These are phyloP conservation scores for Ptyas mucosa DNA, from an alignment of 2,113 vertebrate genomes.

Conservation along the genomic window DNA sequence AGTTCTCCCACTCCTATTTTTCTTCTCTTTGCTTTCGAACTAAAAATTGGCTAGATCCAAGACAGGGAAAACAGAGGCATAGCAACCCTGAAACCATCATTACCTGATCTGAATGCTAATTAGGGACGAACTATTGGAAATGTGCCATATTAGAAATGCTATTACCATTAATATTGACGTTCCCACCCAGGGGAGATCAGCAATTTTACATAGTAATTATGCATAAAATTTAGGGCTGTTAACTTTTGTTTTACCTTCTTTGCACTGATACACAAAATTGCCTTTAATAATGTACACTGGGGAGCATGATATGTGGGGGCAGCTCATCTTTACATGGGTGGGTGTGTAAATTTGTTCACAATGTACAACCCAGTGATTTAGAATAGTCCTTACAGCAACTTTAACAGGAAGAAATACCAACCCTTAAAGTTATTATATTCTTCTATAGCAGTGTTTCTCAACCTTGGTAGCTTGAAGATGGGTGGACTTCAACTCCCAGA, in stretches of 20 bases:
- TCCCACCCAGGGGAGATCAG: slow-evolving; percentile 59
- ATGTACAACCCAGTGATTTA: slow-evolving; percentile 46
- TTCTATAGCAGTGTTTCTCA: too few species aligned
- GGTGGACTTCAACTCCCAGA: too few species aligned
- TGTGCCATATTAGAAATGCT: slow-evolving; percentile 62
- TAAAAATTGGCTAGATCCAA: slow-evolving; percentile 20
- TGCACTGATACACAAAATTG: slow-evolving; percentile 54
- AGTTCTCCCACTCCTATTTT: background rate
- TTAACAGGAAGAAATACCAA: background rate
- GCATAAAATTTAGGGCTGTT: slow-evolving; percentile 64
- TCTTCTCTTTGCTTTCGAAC: background rate
- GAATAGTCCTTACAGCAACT: background rate
- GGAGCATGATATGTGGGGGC: too few species aligned
- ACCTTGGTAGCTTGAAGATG: too few species aligned
- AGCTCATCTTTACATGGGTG: background rate
- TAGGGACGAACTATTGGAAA: slow-evolving; percentile 66
- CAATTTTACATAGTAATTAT: slow-evolving; percentile 67
- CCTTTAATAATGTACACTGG: slow-evolving; percentile 40
- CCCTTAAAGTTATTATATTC: background rate
- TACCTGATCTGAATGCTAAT: slow-evolving; percentile 62
- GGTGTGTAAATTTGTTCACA: slow-evolving; percentile 38
- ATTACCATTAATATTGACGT: slow-evolving; percentile 66
- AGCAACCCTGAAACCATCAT: slow-evolving; percentile 19
- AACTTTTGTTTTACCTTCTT: slow-evolving; percentile 60
- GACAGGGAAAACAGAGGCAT: slow-evolving; percentile 33